A percentile compares a stretch with the other conserved stretches of the same genome.
Conservation (phyloP, 2,888 invertebrate genomes). For the Brachyptera risi region DNA sequence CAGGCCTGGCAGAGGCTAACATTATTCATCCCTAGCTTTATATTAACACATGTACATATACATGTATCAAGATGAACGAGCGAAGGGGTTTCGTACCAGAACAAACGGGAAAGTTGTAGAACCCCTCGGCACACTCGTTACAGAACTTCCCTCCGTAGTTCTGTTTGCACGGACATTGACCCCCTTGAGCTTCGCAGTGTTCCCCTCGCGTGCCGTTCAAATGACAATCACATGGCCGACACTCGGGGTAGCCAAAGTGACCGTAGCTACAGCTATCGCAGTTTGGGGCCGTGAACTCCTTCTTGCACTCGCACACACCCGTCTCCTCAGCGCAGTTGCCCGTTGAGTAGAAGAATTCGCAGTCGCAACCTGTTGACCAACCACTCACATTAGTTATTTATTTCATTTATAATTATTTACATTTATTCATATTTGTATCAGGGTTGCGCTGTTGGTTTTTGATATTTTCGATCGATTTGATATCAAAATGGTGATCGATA, state of each 20-base stretch:
- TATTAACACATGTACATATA: no score
- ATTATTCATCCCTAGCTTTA: no score
- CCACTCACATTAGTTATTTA: no score
- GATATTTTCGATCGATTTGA: no score
- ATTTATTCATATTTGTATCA: no score
- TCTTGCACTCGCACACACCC: slow-evolving; percentile 84
- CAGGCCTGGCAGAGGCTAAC: no score
- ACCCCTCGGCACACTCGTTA: slow-evolving; percentile 83
- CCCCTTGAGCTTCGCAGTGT: slow-evolving; percentile 79
- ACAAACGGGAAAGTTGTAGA: slow-evolving; percentile 79
- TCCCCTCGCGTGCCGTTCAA: slow-evolving; percentile 83
- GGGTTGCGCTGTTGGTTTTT: no score
- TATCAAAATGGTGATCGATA: no score
- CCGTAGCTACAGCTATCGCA: slow-evolving; percentile 86
- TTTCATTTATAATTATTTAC: no score
- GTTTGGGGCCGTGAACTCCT: slow-evolving; percentile 72
- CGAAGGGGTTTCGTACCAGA: no score
- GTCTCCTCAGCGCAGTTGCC: slow-evolving; percentile 91
- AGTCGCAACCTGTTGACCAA: slow-evolving; percentile 77
- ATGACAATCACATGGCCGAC: slow-evolving; percentile 89
- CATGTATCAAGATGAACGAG: no score
- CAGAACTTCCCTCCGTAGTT: slow-evolving; percentile 87
- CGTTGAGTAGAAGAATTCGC: slow-evolving; percentile 78
- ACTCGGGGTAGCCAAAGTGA: slow-evolving; percentile 88
- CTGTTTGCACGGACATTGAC: slow-evolving; percentile 82